These are phyloP conservation scores for Erpornis zantholeuca DNA, from an alignment of 2,113 vertebrate species.

Conservation along the genomic window DNA sequence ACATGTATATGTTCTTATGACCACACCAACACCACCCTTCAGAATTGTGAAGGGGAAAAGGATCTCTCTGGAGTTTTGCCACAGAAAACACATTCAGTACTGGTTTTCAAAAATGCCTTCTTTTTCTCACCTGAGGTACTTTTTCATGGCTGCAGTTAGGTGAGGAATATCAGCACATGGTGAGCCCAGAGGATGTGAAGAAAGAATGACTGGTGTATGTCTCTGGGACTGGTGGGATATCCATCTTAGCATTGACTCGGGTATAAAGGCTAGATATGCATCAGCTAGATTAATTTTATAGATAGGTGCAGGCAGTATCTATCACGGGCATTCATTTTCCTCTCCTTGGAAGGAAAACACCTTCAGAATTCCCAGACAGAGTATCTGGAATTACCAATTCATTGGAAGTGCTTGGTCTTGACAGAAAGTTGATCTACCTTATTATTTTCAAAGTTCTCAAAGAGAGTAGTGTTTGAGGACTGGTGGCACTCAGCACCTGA, in stretches of 20 bases:
- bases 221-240: background rate
- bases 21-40: background rate
- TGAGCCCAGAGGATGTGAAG: background rate
- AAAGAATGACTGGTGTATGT: background rate
- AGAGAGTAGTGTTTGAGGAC: background rate
- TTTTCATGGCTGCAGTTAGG: background rate
- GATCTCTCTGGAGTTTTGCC: background rate
- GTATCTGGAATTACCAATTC: background rate
- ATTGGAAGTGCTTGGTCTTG: background rate
- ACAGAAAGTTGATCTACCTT: background rate
- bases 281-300: background rate
- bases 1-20: fast-evolving
- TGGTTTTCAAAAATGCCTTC: background rate
- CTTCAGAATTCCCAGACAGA: background rate
- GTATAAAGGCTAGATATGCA: background rate
- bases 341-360: background rate
- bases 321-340: background rate
- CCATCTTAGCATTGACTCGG: background rate
- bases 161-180: background rate
- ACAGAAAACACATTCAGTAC: background rate
- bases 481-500: background rate
- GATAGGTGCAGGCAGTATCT: background rate
- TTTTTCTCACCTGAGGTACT: background rate
- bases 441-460: background rate
- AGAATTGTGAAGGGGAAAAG: background rate